Evolutionary conservation across 35 echinoderm and acorn worm genomes (phyloP), one percentile per base, ranked within the genome.

Genomic region (Apostichopus parvimensis): DNA sequence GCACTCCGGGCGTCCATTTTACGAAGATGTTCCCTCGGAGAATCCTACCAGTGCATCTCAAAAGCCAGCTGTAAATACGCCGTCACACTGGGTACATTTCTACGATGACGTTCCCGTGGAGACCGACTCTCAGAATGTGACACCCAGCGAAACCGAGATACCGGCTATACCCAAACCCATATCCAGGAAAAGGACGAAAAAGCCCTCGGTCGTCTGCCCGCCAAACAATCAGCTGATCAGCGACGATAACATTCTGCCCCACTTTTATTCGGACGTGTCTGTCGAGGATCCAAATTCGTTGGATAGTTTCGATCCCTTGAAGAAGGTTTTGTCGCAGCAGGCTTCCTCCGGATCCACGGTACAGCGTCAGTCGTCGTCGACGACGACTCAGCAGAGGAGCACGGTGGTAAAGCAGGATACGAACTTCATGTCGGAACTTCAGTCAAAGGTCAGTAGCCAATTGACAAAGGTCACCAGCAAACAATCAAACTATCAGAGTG

Each of bases 41-140:
- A 53, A 68, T 20, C 64, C 57, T 22, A 5, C 57, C 17, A 21
- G 25, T 58, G 11, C 81, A 1, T 7, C 14, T 25, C 61, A 88
- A 54, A 71, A 26, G 64, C 0, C 21, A 26, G 24, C 68, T 73
- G 45, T 28, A 13, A 79, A 60, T 26, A 91, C 89, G 4, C 93
- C 77, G 9, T 54, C 83, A 22, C 78, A 95, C 55, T 98, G 96
- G 96, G 92, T 95, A 24, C 89, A 95, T 92, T 98, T 98, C 66
- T 95, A 98, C 61, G 96, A 98, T 53, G 96, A 98, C 34, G 94
- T 95, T 5, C 96, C 95, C 1, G 59, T 18, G 6, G 91, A 97
- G 64, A 91, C 72, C n/a, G 93, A 94, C 56, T n/a, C 8, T 15
- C 5, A 5, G 4, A 70, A 18, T 89, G 52, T 53, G 26, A 18